phyloP scores from a whole-genome alignment of 2,797 vertebrate genomes.

The Etheostoma perlongum region DNA sequence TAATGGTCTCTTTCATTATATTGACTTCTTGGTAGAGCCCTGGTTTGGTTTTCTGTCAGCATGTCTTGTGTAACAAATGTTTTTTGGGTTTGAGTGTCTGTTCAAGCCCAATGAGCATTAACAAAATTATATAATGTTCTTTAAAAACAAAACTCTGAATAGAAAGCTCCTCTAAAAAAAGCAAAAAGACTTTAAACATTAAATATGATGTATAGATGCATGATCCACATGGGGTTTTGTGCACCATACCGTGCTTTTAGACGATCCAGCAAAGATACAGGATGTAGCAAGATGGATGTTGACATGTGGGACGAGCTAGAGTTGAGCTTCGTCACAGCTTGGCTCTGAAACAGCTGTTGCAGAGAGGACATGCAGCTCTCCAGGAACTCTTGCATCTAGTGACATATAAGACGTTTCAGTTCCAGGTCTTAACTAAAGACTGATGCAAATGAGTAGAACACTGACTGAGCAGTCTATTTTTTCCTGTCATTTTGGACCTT shows the following conservation, averaged over 20 bases:
- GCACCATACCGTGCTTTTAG: conserved; percentile 79
- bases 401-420: background rate
- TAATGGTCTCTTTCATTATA: no score
- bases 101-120: background rate
- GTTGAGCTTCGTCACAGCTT: conserved; percentile 47
- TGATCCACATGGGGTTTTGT: background rate
- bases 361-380: conserved; percentile 84
- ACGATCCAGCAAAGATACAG: conserved; percentile 76
- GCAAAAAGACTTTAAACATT: background rate
- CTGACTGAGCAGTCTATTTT: background rate
- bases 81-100: background rate
- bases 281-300: conserved; percentile 79
- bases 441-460: background rate
- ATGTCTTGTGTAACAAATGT: background rate
- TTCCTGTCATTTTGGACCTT: background rate
- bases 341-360: conserved; percentile 81
- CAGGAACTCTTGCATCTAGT: conserved; percentile 88
- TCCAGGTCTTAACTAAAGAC: background rate
- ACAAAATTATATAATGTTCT: background rate
- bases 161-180: background rate
- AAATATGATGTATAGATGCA: background rate
- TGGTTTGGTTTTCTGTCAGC: background rate
- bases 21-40: background rate
- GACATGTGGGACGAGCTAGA: conserved; percentile 47
- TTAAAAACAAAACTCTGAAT: background rate